Percentiles rank a stretch among this genome's conserved stretches.
Evolutionary conservation across 2,797 vertebrate genomes (phyloP).

Genomic region (Megaceryle alcyon): DNA sequence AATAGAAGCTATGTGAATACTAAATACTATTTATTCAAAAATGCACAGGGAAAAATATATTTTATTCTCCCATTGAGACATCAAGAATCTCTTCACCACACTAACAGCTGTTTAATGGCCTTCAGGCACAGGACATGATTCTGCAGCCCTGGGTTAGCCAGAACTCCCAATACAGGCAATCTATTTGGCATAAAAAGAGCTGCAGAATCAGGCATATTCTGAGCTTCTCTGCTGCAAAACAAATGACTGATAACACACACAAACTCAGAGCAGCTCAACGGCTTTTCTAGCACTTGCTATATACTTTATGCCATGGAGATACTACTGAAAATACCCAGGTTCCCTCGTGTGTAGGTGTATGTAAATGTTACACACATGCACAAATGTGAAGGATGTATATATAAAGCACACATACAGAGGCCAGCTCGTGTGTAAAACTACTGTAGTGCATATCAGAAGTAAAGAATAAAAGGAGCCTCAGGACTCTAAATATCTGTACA

Average conservation of each 20-base stretch:
- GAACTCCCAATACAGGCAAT: not conserved
- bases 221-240: not conserved
- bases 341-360: not conserved
- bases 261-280: not conserved
- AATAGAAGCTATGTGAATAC: slow-evolving; percentile 57
- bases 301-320: not conserved
- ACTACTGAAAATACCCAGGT: not conserved
- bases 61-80: slow-evolving; percentile 56
- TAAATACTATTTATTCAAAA: slow-evolving; percentile 48
- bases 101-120: slow-evolving; percentile 61
- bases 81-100: slow-evolving; percentile 54
- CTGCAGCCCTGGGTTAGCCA: slow-evolving; percentile 25
- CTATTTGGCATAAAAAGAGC: slow-evolving; percentile 13
- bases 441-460: not conserved
- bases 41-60: slow-evolving; percentile 27
- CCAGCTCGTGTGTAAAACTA: not conserved
- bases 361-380: not conserved
- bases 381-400: not conserved
- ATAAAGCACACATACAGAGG: not conserved
- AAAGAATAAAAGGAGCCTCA: not conserved
- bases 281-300: not conserved
- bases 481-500: not conserved
- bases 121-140: slow-evolving; percentile 34
- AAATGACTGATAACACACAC: not conserved
- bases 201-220: not conserved